Evolutionary conservation across 2,113 vertebrate genomes (phyloP).

Genomic region (Zosterops lateralis): DNA sequence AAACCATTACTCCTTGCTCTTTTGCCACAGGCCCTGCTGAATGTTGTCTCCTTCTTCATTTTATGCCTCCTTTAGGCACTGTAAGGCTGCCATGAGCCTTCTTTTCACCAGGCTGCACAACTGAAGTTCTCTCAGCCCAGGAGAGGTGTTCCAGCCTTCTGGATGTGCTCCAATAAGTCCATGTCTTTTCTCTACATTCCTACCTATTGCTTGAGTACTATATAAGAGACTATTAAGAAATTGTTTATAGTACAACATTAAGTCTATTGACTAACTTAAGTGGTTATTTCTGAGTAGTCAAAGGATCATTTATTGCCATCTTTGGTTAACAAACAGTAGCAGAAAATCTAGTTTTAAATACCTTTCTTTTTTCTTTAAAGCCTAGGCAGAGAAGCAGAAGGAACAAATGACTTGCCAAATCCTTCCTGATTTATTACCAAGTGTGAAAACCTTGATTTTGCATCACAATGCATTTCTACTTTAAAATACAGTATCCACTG

Average conservation of each 20-base stretch:
- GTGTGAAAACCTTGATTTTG: neutral
- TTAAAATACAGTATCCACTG: neutral
- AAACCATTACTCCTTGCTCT: neutral
- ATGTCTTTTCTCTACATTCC: neutral
- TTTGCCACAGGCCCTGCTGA: neutral
- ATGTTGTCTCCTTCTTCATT: neutral
- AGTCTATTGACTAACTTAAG: neutral
- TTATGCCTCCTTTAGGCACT: accelerated
- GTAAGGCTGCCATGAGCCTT: neutral
- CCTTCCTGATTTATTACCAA: neutral
- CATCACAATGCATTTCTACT: neutral
- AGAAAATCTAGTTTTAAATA: neutral
- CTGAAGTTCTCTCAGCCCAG: neutral
- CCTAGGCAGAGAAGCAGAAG: neutral
- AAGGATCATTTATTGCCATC: neutral
- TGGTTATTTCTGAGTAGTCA: neutral
- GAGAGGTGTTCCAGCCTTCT: neutral
- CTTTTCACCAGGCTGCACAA: neutral
- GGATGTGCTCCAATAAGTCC: neutral
- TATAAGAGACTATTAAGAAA: neutral
- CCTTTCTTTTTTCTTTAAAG: neutral
- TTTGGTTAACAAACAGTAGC: neutral
- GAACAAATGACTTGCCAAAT: neutral
- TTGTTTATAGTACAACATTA: neutral
- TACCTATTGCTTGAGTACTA: neutral